Base-by-base conservation (phyloP, 2,888 invertebrate genomes). In the Amblyjoppa fuscipennis region DNA sequence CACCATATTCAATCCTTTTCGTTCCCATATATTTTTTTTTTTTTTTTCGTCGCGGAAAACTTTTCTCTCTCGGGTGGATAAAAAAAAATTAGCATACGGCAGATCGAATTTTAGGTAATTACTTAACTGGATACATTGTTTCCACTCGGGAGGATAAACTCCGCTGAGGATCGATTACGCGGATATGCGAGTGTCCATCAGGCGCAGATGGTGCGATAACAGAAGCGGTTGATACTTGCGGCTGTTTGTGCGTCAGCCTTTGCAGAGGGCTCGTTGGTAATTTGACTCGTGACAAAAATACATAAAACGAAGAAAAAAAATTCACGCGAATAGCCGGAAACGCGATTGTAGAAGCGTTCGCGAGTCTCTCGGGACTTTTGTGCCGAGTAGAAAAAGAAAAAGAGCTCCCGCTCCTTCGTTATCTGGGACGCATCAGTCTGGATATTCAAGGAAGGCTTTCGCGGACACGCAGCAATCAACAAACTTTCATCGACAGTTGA, bases 251-350 rank as follows among this genome's bases (percentile, higher is more conserved):
- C 59, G 59, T 28, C 25, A 28, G 59, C n/a, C 20, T 25, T 25
- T 28, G 6, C 28, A 28, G 28, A 45, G 2, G 13, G 13, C 13
- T 69, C 16, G 49, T 28, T 20, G n/a, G 31, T n/a, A 73, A 31
- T 25, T 41, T 28, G 45, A 28, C 28, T 28, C 28, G 41, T 69
- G 69, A 28, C 28, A 41, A 41, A 69, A 49, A 69, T 20, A 28
- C 25, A 69, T 69, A 25, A 69, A 45, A 16, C 16, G 45, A 13
- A 45, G 20, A 45, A 45, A 13, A 45, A 69, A 69, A 49, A 69
- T 49, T 28, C 28, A 69, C 20, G 13, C 9, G 41, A 49, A 45
- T 28, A 49, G 28, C 28, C 45, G 20, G n/a, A 25, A 25, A 49
- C 16, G 49, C 11, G 49, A 25, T 16, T 25, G 45, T 45, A 25